phyloP scores from a whole-genome alignment of 2,113 vertebrate species.

The Anarrhichthys ocellatus region DNA sequence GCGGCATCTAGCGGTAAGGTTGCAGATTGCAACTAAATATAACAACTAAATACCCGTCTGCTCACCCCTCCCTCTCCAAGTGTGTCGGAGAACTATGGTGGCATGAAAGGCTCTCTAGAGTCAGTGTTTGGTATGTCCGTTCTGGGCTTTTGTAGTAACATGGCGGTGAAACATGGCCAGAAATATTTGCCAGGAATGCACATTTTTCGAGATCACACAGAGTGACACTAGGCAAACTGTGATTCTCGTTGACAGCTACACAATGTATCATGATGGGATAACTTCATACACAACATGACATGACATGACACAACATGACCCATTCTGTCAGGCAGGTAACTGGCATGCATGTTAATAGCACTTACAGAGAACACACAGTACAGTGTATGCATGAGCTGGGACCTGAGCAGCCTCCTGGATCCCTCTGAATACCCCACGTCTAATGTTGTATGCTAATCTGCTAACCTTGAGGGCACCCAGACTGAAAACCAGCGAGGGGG shows the following conservation, averaged over 20 bases:
- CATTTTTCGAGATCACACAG: background rate
- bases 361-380: conserved; percentile 1
- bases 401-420: conserved; percentile 46
- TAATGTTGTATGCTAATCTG: conserved; percentile 71
- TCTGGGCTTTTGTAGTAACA: too few species aligned
- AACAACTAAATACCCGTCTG: too few species aligned
- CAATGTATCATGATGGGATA: conserved; percentile 21
- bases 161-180: too few species aligned
- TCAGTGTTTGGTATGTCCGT: too few species aligned
- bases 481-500: conserved; percentile 31
- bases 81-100: too few species aligned
- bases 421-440: conserved; percentile 59
- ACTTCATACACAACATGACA: conserved; percentile 37
- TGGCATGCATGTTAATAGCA: conserved; percentile 49
- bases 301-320: conserved; percentile 42
- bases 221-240: background rate
- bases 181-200: background rate
- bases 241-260: conserved; percentile 39
- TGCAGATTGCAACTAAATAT: too few species aligned
- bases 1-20: too few species aligned
- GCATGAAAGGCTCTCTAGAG: too few species aligned
- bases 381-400: conserved; percentile 56
- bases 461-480: conserved; percentile 58
- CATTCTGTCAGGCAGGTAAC: conserved; percentile 45
- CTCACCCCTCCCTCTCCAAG: too few species aligned